A percentile compares a stretch with the other conserved stretches of the same genome.
phyloP scores from a whole-genome alignment of 1,140 invertebrate genomes.

The fruit fly (Drosophila melanogaster) region Release_6_plus_ISO1_MT NC_004354.4:4744501-4745000 shows the following conservation, averaged over 20 bases:
- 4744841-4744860: conserved; percentile 10
- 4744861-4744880: conserved; percentile 44
- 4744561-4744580: neutral
- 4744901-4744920: conserved; percentile 60
- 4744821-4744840: too few species aligned
- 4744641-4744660: conserved; percentile 83
- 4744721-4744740: neutral
- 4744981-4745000: conserved; percentile 1
- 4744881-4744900: conserved; percentile 76
- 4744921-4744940: neutral
- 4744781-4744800: neutral
- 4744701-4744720: conserved; percentile 63
- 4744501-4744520: conserved; percentile 3
- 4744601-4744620: conserved; percentile 82
- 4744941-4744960: conserved; percentile 9
- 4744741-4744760: conserved; percentile 1
- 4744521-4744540: neutral
- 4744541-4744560: neutral
- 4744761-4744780: conserved; percentile 46
- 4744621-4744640: conserved; percentile 82
- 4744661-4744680: conserved; percentile 82
- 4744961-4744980: conserved; percentile 32
- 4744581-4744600: conserved; percentile 46
- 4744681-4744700: conserved; percentile 83
- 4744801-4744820: too few species aligned